Evolutionary conservation across 2,888 invertebrate species (phyloP).

Genomic region (Cenopis cana): DNA sequence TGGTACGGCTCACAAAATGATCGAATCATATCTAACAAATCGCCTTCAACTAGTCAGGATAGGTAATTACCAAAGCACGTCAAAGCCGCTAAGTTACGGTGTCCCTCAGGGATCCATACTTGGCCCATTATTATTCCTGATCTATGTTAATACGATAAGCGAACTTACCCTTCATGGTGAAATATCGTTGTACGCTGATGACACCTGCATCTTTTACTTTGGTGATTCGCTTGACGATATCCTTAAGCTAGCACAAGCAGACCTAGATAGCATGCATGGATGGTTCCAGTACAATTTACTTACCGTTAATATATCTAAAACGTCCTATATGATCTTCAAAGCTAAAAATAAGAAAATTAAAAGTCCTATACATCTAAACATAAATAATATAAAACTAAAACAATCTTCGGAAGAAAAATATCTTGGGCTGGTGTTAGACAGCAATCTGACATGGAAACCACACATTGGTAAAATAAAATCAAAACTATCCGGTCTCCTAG

Average conservation of each 20-base stretch:
- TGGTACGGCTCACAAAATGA: not conserved
- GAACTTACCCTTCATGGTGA: slow-evolving; percentile 5
- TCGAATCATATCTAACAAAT: not conserved
- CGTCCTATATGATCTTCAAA: slow-evolving; percentile 14
- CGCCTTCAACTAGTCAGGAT: not conserved
- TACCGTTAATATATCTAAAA: slow-evolving; percentile 14
- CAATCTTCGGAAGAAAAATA: not conserved
- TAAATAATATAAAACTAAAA: not conserved
- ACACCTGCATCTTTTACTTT: slow-evolving; percentile 21
- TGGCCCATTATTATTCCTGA: slow-evolving; percentile 2
- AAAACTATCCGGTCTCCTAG: not conserved
- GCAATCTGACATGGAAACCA: not conserved
- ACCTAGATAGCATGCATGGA: not conserved
- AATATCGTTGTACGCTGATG: slow-evolving; percentile 24
- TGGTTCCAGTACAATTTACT: slow-evolving; percentile 19
- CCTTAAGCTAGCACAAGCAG: not conserved
- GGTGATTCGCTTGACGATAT: not conserved
- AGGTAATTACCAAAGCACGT: not conserved
- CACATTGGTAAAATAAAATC: not conserved
- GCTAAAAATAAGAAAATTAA: slow-evolving; percentile 11
- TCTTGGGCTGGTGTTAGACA: not conserved
- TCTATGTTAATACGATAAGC: not conserved
- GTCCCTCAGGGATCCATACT: not conserved
- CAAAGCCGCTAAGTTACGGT: not conserved
- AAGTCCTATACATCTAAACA: not conserved